phyloP scores from a whole-genome alignment of 2,888 invertebrate genomes.

The Lepas anatifera region DNA sequence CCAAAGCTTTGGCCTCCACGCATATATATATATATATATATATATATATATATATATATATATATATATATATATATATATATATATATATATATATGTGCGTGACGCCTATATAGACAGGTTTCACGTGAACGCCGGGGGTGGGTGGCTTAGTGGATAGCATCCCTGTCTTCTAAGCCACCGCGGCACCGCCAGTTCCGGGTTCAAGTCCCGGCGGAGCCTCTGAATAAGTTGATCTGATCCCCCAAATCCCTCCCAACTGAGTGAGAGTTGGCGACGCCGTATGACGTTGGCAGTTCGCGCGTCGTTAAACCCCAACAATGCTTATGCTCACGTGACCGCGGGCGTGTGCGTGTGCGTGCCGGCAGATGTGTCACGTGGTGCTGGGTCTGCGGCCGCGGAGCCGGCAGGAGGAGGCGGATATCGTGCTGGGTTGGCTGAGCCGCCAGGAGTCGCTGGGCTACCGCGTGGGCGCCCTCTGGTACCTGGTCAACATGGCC shows the following conservation, averaged over 20 bases:
- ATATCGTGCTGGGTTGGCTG: conserved; percentile 72
- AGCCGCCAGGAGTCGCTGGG: conserved; percentile 62
- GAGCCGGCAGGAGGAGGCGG: conserved; percentile 65
- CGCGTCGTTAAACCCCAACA: background rate
- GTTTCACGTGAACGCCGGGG: too few relatives aligned
- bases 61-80: conserved; percentile 10
- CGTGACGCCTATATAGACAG: too few relatives aligned
- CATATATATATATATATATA: conserved; percentile 5
- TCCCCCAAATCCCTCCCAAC: too few relatives aligned
- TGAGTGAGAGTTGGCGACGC: too few relatives aligned
- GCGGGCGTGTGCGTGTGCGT: conserved; percentile 10
- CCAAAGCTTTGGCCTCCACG: too few relatives aligned
- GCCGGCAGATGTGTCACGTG: conserved; percentile 59
- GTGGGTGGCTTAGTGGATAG: too few relatives aligned
- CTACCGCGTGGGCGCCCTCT: conserved; percentile 67
- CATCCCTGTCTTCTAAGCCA: too few relatives aligned
- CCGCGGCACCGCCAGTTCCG: too few relatives aligned
- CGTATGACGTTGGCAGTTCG: too few relatives aligned
- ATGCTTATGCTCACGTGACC: too few relatives aligned
- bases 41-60: conserved; percentile 13
- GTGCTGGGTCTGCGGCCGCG: conserved; percentile 70
- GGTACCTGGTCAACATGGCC: conserved; percentile 71
- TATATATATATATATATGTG: background rate
- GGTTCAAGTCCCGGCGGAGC: too few relatives aligned
- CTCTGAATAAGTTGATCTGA: too few relatives aligned